Base-by-base conservation (phyloP, 1,140 invertebrate genomes). In the Drosophila tristis region DNA sequence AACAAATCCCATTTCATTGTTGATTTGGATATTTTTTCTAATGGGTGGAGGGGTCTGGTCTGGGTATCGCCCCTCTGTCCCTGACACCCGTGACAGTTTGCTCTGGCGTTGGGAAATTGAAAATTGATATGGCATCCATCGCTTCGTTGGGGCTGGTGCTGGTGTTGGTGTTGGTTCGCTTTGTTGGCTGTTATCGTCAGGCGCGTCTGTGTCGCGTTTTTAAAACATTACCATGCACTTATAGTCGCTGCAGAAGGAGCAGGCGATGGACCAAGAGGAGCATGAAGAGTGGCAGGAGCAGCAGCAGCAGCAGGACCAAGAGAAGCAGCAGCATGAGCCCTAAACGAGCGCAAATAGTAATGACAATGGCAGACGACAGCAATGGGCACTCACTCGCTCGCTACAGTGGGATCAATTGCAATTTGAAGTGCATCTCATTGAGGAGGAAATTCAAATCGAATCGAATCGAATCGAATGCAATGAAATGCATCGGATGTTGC, bases 341-440 rank as follows among this genome's bases (percentile, higher is more conserved):
- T 80, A 86, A 85, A 80, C 81, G 78, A 80, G 80, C 73, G 73
- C 77, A 85, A 86, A 85, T 86, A 80, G 86, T 86, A 89, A 82
- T 82, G 82, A 82, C 82, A 86, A 78, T 65, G 78, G 54, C 56
- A 70, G 65, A 39, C 35, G 35, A 13, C 35, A 9, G 35, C 65
- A 55, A 51, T 6, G 25, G 61, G 16, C 60, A 71, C 55, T 53
- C 11, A 39, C 6, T 20, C 23, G 42, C 29, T 42, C 23, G 35
- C 49, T 57, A 87, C 78, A 81, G 64, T 84, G 80, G 70, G 72
- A 54, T 63, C 59, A 50, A 73, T 49, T 48, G 64, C 64, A 15
- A 39, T 20, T 50, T 39, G 39, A 74, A 64, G 45, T 74, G 58
- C 45, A 23, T 31, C 43, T 15, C 55, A 20, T 29, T 31, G 51